Base-by-base conservation (phyloP, 2,113 vertebrate species). In the Pachycephala philippinensis region DNA sequence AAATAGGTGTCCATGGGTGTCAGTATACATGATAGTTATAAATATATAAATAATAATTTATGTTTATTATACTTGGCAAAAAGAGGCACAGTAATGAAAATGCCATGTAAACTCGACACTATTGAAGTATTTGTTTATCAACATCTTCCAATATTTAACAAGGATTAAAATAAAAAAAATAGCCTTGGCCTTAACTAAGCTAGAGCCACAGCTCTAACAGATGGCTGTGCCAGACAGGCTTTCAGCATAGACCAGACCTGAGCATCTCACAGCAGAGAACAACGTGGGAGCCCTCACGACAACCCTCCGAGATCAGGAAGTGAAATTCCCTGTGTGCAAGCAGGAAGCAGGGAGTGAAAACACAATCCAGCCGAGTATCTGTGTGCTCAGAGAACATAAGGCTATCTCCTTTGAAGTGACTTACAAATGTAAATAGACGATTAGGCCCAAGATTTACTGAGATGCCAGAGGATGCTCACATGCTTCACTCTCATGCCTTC, bases 141-240 rank as follows among this genome's bases (percentile, higher is more conserved):
- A 24, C 24, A 31, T 19, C n/a, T 65, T 65, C 40, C 45, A 71
- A 22, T n/a, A 45, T 94, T 83, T 88, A 69, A 23, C 45, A 52
- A 50, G 15, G 71, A 66, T 85, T 69, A 65, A 90, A 94, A 69
- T 37, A 85, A 76, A 81, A 88, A 60, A 86, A 81, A 81, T 50
- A 70, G 65, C 50, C 37, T 83, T 42, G 77, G 66, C 30, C 63
- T 59, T 54, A 59, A 45, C 31, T 54, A 50, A 80, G 40, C 40
- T 28, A 21, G 45, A 74, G 45, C 26, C 63, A 37, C 42, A 70
- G 30, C 31, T 77, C 71, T 66, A 47, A n/a, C 79, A 89, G 80
- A 65, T 30, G 44, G 57, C n/a, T 72, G 14, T 14, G 65, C 24
- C 63, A 83, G 78, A 57, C 75, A 76, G 66, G 76, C 37, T 74